Percentiles rank a stretch among this genome's conserved stretches.
Evolutionary conservation across 1,140 invertebrate genomes (phyloP).

Genomic region (Pogonomyrmex barbatus): DNA sequence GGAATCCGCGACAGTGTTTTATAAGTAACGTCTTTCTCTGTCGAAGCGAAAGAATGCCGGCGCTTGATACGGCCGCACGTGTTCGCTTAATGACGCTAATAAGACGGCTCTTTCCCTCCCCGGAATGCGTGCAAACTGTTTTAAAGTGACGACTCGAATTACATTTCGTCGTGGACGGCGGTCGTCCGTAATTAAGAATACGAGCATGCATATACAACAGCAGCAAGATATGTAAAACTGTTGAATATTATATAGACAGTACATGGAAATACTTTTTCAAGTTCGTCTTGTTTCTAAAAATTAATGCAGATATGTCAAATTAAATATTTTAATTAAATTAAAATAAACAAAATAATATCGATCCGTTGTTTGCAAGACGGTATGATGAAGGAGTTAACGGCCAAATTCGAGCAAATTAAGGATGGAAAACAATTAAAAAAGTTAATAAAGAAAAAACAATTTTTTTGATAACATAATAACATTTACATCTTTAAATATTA

Average conservation of each 20-base stretch:
- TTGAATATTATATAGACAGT: background rate
- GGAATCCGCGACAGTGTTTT: slow-evolving; percentile 29
- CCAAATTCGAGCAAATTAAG: background rate
- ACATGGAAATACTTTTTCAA: background rate
- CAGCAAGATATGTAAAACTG: background rate
- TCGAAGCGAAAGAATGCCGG: slow-evolving; percentile 49
- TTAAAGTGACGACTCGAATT: slow-evolving; percentile 54
- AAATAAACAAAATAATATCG: background rate
- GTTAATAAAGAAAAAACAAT: too few relatives aligned
- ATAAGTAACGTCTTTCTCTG: slow-evolving; percentile 43
- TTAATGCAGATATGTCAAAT: background rate
- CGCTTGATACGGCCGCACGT: slow-evolving; percentile 48
- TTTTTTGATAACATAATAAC: too few relatives aligned
- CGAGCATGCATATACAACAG: background rate
- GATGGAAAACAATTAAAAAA: too few relatives aligned
- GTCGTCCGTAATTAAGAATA: background rate
- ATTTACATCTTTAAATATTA: too few relatives aligned
- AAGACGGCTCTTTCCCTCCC: slow-evolving; percentile 37
- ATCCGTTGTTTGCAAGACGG: too few relatives aligned
- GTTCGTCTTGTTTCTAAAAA: background rate
- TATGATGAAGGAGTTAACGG: too few relatives aligned
- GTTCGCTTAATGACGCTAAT: slow-evolving; percentile 57
- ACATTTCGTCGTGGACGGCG: slow-evolving; percentile 27
- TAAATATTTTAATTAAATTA: background rate
- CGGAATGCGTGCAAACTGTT: slow-evolving; percentile 42